These are phyloP conservation scores for Albula glossodonta DNA, from an alignment of 2,113 vertebrate genomes.

Conservation along the genomic window DNA sequence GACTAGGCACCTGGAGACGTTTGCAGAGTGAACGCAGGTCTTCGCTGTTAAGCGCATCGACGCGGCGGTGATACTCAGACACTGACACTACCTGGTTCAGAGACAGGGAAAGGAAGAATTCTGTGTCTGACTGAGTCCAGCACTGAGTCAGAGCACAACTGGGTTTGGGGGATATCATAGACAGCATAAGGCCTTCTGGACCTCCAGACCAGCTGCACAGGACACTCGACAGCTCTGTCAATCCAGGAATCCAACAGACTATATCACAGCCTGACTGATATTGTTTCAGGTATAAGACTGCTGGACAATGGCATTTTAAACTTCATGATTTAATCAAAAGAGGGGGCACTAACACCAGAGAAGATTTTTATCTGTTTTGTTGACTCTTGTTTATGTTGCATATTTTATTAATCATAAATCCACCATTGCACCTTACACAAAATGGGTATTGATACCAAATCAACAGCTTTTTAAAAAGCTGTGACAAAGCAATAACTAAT, in stretches of 20 bases:
- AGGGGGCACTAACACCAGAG: too few relatives aligned
- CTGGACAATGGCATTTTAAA: neutral
- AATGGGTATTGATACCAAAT: too few relatives aligned
- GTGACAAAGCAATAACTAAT: too few relatives aligned
- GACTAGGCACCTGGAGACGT: conserved; percentile 85
- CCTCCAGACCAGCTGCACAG: neutral
- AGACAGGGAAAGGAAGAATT: conserved; percentile 84
- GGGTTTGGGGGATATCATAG: neutral
- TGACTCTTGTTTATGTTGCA: too few relatives aligned
- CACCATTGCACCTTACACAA: too few relatives aligned
- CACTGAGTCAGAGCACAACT: conserved; percentile 26
- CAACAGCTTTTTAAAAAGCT: too few relatives aligned
- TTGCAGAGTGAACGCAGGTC: conserved; percentile 86
- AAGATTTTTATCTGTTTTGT: too few relatives aligned
- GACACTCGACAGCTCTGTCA: neutral
- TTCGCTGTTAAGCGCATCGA: conserved; percentile 87
- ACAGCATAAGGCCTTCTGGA: neutral
- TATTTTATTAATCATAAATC: too few relatives aligned
- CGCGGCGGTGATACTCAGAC: conserved; percentile 87
- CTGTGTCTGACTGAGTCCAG: conserved; percentile 67
- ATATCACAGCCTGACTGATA: neutral
- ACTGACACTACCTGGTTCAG: conserved; percentile 85
- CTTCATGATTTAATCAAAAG: neutral
- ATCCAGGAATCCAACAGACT: neutral
- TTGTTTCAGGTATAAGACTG: neutral